Base-by-base conservation (phyloP, 2,113 vertebrate genomes). In the Daphoenositta chrysoptera region DNA sequence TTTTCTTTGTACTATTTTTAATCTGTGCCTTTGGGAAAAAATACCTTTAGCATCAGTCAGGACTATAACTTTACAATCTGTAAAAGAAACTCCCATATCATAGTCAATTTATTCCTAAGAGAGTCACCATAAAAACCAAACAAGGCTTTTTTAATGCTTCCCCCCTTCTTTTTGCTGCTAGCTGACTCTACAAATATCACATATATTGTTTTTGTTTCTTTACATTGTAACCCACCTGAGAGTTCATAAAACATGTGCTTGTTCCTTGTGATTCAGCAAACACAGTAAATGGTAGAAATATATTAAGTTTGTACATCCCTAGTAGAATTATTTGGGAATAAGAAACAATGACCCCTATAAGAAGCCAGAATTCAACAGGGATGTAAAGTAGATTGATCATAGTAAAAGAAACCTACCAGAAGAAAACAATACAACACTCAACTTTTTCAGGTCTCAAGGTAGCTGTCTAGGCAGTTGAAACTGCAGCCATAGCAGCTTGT, bases 201-300 rank as follows among this genome's bases (percentile, higher is more conserved):
- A 58, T 72, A 48, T 47, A 66, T 72, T 97, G 82, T 87, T 96
- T 92, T 82, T 40, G 93, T 95, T 94, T 79, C 69, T 92, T 90
- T 89, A 69, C 35, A 23, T 23, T 83, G 68, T 57, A 93, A 90
- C 48, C 15, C 84, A 85, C 73, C 31, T 57, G 89, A 91, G 87
- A 87, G 57, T 93, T 95, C 65, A 85, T 83, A 94, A 96, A 96
- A 77, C 73, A 69, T 61, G 45, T 63, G 27, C n/a, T 50, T 82
- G 66, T 77, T 97, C 51, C 70, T 63, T 89, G 50, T 87, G 84
- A 91, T 93, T 90, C 0, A 0, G 35, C 42, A 95, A 83, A 93
- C 51, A 48, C 87, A 85, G 87, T 96, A 96, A 95, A 77, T 80
- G 54, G 53, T 70, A 58, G 39, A 94, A 96, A 95, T 85, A 79